A percentile compares a stretch with the other conserved stretches of the same genome.
Conservation (phyloP, 2,888 invertebrate genomes). For the Drosophila subsilvestris region DNA sequence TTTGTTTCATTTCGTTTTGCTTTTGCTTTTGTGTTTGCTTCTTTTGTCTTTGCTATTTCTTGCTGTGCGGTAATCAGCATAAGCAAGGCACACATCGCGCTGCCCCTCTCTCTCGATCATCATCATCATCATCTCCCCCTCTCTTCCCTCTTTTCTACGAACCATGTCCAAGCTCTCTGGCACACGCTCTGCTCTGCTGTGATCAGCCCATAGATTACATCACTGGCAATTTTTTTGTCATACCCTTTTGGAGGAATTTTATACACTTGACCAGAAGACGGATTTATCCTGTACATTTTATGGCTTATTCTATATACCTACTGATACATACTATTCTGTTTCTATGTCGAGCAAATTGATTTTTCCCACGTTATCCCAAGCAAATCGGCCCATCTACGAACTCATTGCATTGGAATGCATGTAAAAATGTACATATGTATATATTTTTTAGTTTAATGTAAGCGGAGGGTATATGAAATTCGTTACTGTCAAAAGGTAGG, state of each 20-base stretch:
- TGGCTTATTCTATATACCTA: no score
- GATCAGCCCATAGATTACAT: not conserved
- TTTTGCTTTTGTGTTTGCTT: constrained; percentile 8
- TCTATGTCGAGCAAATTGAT: no score
- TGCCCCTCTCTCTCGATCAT: not conserved
- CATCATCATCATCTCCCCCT: no score
- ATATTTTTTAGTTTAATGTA: not conserved
- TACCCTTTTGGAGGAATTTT: not conserved
- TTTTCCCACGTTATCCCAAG: no score
- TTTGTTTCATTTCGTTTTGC: constrained; percentile 20
- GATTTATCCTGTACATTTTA: not conserved
- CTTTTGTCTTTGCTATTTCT: constrained; percentile 12
- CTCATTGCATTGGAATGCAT: no score
- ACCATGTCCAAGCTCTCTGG: constrained; percentile 4
- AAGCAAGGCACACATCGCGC: constrained; percentile 3
- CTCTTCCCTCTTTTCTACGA: not conserved
- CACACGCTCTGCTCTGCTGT: not conserved
- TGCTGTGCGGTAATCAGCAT: not conserved
- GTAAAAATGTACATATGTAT: no score
- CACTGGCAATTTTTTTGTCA: not conserved
- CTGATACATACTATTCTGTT: no score
- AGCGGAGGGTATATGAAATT: not conserved
- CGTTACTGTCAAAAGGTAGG: constrained; percentile 5
- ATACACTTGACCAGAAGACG: not conserved
- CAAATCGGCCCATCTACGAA: no score